A percentile compares a stretch with the other conserved stretches of the same genome.
Evolutionary conservation across 2,113 vertebrate genomes (phyloP).

Genomic region (Climacteris rufus): DNA sequence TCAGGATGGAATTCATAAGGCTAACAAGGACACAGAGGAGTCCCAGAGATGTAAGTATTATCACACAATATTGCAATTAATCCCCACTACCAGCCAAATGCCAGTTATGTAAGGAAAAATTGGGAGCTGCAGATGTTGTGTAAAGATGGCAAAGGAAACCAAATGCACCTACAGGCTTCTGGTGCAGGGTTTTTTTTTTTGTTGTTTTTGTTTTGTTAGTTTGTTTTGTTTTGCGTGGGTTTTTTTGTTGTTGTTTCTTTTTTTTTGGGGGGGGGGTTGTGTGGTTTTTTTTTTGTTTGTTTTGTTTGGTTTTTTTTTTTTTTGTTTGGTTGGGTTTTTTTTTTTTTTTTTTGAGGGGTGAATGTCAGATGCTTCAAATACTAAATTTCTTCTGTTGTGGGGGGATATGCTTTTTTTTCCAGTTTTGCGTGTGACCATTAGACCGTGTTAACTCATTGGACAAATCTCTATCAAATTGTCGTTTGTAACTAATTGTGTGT

Average conservation of each 20-base stretch:
- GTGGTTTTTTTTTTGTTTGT: too few relatives aligned
- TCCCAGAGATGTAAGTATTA: conserved; percentile 83
- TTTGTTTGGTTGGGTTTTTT: too few relatives aligned
- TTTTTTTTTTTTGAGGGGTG: neutral
- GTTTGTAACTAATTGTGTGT: neutral
- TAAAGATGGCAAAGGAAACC: neutral
- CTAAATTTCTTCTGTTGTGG: neutral
- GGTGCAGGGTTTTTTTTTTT: neutral
- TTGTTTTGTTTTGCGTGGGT: too few relatives aligned
- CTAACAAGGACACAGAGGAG: conserved; percentile 91
- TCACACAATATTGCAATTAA: neutral
- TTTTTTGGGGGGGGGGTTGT: too few relatives aligned
- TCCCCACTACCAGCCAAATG: neutral
- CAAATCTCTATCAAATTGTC: neutral
- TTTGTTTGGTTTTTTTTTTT: too few relatives aligned
- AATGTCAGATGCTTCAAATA: neutral
- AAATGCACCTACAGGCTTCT: neutral
- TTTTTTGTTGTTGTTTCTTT: too few relatives aligned
- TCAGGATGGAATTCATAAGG: conserved; percentile 85
- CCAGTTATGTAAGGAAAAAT: neutral
- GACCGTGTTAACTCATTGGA: neutral
- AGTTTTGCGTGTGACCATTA: neutral
- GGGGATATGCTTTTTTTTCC: neutral
- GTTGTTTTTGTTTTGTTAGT: neutral
- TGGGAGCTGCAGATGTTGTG: neutral